These are phyloP conservation scores for Semnopithecus entellus DNA, from an alignment of 2,113 vertebrate genomes.

Conservation along the genomic window DNA sequence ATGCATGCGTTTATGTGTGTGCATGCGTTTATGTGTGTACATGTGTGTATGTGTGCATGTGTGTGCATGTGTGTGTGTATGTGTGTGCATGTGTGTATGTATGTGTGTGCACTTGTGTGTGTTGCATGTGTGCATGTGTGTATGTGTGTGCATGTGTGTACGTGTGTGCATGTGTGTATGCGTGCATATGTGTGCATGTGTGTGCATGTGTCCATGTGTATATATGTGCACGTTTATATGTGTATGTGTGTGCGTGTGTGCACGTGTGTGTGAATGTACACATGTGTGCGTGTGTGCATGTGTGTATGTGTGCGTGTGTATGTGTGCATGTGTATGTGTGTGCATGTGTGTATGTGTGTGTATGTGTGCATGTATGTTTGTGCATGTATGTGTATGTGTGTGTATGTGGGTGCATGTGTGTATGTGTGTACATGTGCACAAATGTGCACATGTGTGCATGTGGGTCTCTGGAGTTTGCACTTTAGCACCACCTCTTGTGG, in stretches of 20 bases:
- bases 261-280: not conserved
- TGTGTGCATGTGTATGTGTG: not conserved
- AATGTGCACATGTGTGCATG: too few species aligned
- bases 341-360: accelerated
- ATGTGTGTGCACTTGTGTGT: accelerated
- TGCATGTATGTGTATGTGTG: accelerated
- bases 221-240: too few species aligned
- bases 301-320: accelerated
- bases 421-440: accelerated
- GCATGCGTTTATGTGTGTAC: too few species aligned
- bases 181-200: accelerated
- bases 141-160: accelerated
- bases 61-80: accelerated
- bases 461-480: not conserved
- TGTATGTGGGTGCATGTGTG: accelerated
- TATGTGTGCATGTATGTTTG: accelerated
- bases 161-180: not conserved
- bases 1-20: too few species aligned
- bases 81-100: too few species aligned
- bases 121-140: accelerated
- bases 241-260: accelerated
- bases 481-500: not conserved
- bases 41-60: accelerated
- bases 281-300: accelerated
- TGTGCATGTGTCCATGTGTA: too few species aligned